Percentiles rank a stretch among this genome's conserved stretches.
Evolutionary conservation across 2,888 invertebrate genomes (phyloP).

Genomic region (Anodontia alba): DNA sequence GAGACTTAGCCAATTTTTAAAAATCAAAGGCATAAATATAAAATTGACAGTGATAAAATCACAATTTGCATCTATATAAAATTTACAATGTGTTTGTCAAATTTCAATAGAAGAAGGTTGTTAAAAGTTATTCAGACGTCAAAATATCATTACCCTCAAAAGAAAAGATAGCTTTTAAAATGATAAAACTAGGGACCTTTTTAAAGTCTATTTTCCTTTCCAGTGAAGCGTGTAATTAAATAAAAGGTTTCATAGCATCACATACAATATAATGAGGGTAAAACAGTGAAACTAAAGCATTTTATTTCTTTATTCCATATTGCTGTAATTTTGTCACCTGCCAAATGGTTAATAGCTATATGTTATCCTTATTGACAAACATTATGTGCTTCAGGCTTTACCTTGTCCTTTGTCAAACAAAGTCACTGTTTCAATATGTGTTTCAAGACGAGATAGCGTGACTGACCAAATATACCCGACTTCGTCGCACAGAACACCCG

Average conservation of each 20-base stretch:
- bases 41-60: conserved; percentile 19
- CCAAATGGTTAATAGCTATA: neutral
- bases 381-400: too few species aligned
- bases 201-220: conserved; percentile 43
- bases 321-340: neutral
- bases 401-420: too few species aligned
- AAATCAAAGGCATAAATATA: conserved; percentile 17
- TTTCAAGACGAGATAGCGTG: too few species aligned
- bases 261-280: neutral
- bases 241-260: conserved; percentile 37
- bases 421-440: too few species aligned
- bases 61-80: conserved; percentile 20
- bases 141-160: conserved; percentile 55
- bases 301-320: neutral
- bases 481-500: too few species aligned
- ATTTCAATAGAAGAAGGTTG: conserved; percentile 41
- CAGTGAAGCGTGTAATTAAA: conserved; percentile 50
- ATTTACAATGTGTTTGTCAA: conserved; percentile 38
- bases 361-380: too few species aligned
- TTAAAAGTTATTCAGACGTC: conserved; percentile 52
- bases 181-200: conserved; percentile 16
- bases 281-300: neutral
- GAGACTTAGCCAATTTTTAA: neutral
- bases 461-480: too few species aligned
- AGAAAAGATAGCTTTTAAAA: conserved; percentile 45